These are phyloP conservation scores for Enchytraeus crypticus DNA, from an alignment of 2,888 invertebrate genomes.

Conservation along the genomic window DNA sequence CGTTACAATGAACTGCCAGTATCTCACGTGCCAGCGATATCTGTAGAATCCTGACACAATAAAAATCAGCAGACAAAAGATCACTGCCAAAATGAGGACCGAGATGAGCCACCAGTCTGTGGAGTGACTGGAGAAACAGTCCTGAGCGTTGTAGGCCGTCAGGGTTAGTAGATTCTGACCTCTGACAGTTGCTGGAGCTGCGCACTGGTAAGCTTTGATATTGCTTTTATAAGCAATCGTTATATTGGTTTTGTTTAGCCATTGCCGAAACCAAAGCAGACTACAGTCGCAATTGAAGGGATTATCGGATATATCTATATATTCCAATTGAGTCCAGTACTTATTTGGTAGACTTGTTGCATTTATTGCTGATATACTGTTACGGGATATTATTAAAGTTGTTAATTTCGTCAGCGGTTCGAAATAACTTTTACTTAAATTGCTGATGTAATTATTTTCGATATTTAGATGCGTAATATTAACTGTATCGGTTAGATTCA, in stretches of 20 bases:
- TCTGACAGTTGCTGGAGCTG: background rate
- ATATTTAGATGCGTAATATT: no score
- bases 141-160: background rate
- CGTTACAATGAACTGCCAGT: conserved; percentile 4
- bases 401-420: no score
- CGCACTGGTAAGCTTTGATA: background rate
- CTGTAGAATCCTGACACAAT: background rate
- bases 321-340: background rate
- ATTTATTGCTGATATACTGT: conserved; percentile 1
- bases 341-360: background rate
- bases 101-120: background rate
- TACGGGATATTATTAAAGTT: no score
- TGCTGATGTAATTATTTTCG: no score
- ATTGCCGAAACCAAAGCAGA: conserved; percentile 2
- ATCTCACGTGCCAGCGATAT: background rate
- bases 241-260: background rate
- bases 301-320: conserved; percentile 1
- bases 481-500: no score
- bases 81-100: background rate
- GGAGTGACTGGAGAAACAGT: no score
- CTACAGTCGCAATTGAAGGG: conserved; percentile 1
- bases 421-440: no score
- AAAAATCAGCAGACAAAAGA: background rate
- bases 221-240: background rate
- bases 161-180: background rate